Evolutionary conservation across 2,888 invertebrate species (phyloP).

Genomic region (Pheosia tremula): DNA sequence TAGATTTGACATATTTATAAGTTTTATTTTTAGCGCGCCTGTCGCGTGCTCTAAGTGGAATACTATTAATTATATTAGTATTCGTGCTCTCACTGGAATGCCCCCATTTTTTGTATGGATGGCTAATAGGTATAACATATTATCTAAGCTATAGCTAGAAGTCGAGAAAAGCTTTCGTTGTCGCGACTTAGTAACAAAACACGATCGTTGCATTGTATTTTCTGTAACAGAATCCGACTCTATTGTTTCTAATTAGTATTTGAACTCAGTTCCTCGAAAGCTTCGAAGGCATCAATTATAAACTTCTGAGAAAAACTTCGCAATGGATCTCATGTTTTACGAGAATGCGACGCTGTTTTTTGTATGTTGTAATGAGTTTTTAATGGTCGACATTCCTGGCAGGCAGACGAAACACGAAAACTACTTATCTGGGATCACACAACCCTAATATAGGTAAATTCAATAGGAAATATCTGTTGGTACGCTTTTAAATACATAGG

Average conservation of each 20-base stretch:
- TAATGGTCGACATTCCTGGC: constrained; percentile 37
- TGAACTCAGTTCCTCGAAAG: constrained; percentile 19
- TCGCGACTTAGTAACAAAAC: too few species aligned
- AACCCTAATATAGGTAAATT: not conserved
- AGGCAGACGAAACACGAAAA: constrained; percentile 32
- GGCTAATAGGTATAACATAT: too few species aligned
- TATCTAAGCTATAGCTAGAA: too few species aligned
- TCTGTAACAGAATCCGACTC: not conserved
- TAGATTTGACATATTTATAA: too few species aligned
- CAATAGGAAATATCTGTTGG: not conserved
- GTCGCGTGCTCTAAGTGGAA: too few species aligned
- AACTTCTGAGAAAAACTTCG: constrained; percentile 24
- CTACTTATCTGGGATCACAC: constrained; percentile 7
- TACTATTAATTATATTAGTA: too few species aligned
- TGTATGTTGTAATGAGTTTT: constrained; percentile 31
- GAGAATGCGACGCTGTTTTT: constrained; percentile 30
- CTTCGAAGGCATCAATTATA: constrained; percentile 34
- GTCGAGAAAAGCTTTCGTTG: too few species aligned
- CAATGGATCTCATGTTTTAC: constrained; percentile 27
- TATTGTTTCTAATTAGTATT: not conserved
- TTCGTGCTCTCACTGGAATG: too few species aligned
- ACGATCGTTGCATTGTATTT: not conserved
- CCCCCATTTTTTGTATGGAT: too few species aligned
- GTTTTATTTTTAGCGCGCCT: too few species aligned
- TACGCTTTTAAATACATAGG: too few species aligned